These are phyloP conservation scores for Callinectes sapidus DNA, from an alignment of 2,888 invertebrate genomes.

Conservation along the genomic window DNA sequence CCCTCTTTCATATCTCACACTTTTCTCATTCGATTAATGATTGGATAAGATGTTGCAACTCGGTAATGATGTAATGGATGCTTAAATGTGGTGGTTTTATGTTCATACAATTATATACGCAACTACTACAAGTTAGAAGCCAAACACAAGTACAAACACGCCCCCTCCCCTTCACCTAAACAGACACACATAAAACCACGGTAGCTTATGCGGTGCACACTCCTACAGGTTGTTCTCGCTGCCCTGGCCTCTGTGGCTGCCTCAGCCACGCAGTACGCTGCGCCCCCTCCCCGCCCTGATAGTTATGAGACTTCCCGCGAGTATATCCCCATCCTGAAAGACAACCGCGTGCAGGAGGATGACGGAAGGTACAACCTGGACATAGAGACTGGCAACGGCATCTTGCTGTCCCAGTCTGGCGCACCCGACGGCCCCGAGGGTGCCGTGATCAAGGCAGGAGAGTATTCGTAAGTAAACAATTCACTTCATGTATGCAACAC, in stretches of 20 bases:
- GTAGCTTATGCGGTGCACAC: neutral
- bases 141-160: neutral
- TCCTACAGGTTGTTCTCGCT: slow-evolving; percentile 41
- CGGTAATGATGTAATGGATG: neutral
- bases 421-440: slow-evolving; percentile 51
- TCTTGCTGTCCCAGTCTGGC: slow-evolving; percentile 48
- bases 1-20: neutral
- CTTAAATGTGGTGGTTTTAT: neutral
- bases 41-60: neutral
- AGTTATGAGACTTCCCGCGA: slow-evolving; percentile 35
- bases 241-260: slow-evolving; percentile 40
- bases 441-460: slow-evolving; percentile 52
- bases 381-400: slow-evolving; percentile 56
- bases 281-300: slow-evolving; percentile 7
- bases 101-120: neutral
- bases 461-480: slow-evolving; percentile 50
- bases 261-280: neutral
- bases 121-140: neutral
- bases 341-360: slow-evolving; percentile 58
- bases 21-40: neutral
- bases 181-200: neutral
- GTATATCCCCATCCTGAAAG: slow-evolving; percentile 48
- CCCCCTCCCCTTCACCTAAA: too few relatives aligned
- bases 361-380: slow-evolving; percentile 57
- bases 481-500: neutral